These are phyloP conservation scores for Scaptomyza reducta DNA, from an alignment of 2,888 invertebrate genomes.

Conservation along the genomic window DNA sequence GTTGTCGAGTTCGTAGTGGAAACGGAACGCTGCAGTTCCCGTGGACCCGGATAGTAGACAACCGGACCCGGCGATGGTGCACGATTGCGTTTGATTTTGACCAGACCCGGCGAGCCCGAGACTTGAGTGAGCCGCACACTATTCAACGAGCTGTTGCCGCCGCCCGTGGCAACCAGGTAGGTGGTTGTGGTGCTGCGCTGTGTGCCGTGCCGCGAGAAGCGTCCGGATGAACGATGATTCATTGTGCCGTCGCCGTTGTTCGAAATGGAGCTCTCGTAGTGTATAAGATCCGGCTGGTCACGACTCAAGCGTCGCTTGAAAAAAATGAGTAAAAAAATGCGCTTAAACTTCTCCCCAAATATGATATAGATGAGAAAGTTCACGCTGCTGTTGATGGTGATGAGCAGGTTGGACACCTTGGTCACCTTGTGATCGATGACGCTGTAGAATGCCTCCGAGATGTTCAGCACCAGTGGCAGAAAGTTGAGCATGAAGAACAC, in stretches of 20 bases:
- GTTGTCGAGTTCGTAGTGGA: constrained; percentile 76
- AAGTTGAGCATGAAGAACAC: constrained; percentile 97
- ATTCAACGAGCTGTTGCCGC: constrained; percentile 67
- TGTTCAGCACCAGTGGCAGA: constrained; percentile 93
- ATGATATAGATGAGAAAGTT: constrained; percentile 99
- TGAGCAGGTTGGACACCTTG: constrained; percentile 94
- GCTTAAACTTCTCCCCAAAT: constrained; percentile 98
- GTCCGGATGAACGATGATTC: constrained; percentile 86
- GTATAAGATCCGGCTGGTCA: constrained; percentile 90
- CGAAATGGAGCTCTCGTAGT: constrained; percentile 93
- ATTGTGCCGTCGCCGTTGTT: constrained; percentile 88
- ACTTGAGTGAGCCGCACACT: constrained; percentile 82
- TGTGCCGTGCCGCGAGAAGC: constrained; percentile 85
- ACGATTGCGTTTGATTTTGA: constrained; percentile 83
- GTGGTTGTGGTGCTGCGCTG: constrained; percentile 83
- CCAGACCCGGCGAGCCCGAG: constrained; percentile 74
- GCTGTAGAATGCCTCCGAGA: constrained; percentile 91
- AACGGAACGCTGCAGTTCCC: constrained; percentile 80
- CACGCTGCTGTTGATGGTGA: constrained; percentile 98
- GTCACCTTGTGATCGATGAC: constrained; percentile 89
- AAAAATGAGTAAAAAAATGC: constrained; percentile 92
- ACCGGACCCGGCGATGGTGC: constrained; percentile 85
- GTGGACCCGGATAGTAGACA: constrained; percentile 84
- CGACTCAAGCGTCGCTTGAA: constrained; percentile 88
- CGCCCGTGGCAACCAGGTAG: constrained; percentile 69